phyloP scores from a whole-genome alignment of 2,797 vertebrate species.

The Melanotaenia nigrans region DNA sequence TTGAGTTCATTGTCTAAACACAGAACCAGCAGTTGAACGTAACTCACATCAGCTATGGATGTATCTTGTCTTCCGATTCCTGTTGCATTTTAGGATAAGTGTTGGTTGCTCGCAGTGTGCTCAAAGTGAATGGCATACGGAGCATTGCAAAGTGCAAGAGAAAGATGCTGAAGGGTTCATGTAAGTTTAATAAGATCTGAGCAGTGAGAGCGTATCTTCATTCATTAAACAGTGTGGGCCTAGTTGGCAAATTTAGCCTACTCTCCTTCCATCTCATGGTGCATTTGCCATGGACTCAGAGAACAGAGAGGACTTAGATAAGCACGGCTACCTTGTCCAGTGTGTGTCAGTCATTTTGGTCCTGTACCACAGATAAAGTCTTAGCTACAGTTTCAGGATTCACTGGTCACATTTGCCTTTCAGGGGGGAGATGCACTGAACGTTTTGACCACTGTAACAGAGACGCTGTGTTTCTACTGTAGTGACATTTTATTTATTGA shows the following conservation, averaged over 20 bases:
- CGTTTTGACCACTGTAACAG: not conserved
- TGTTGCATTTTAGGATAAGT: not conserved
- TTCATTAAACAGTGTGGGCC: slow-evolving; percentile 51
- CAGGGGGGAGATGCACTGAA: not conserved
- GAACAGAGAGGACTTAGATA: slow-evolving; percentile 4
- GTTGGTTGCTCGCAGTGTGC: not conserved
- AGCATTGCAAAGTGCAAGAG: slow-evolving; percentile 11
- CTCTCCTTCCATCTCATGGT: slow-evolving; percentile 1
- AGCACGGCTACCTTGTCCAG: not conserved
- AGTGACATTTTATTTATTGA: slow-evolving; percentile 9
- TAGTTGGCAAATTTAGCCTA: slow-evolving; percentile 20
- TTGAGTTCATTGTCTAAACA: not conserved
- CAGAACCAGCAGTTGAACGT: not conserved
- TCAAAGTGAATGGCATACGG: slow-evolving; percentile 1
- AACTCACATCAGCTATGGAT: not conserved
- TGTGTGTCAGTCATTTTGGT: not conserved
- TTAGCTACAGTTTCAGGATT: slow-evolving; percentile 7
- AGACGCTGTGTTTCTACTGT: not conserved
- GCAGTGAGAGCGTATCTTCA: slow-evolving; percentile 43
- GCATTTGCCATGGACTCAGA: slow-evolving; percentile 4
- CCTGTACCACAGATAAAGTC: not conserved
- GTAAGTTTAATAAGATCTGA: slow-evolving; percentile 51
- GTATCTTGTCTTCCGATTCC: not conserved
- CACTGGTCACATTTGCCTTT: slow-evolving; percentile 12
- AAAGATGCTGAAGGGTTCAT: slow-evolving; percentile 41